A percentile compares a stretch with the other conserved stretches of the same genome.
Evolutionary conservation across 2,888 invertebrate genomes (phyloP).

Genomic region (Nymphalis c-album): DNA sequence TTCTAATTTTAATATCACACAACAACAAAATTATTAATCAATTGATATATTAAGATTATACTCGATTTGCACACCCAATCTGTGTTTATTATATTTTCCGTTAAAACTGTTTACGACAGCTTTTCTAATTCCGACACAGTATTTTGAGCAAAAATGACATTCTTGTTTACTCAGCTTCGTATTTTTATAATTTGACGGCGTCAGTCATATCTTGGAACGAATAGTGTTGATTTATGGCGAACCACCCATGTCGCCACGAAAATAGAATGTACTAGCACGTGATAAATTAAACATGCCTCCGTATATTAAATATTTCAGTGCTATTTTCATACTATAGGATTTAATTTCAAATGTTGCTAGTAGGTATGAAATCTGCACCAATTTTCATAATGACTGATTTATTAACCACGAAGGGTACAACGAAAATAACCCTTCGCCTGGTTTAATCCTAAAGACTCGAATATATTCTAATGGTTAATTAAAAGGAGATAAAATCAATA

Average conservation of each 20-base stretch:
- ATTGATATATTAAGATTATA: not conserved
- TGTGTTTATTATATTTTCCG: not conserved
- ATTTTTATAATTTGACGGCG: slow-evolving; percentile 58
- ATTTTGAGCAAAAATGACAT: slow-evolving; percentile 2
- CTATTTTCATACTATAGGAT: not conserved
- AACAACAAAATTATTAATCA: slow-evolving; percentile 1
- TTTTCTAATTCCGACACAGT: slow-evolving; percentile 2
- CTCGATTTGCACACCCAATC: not conserved
- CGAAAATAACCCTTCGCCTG: too few relatives aligned
- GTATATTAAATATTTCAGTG: slow-evolving; percentile 6
- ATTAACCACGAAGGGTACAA: too few relatives aligned
- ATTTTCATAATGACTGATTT: too few relatives aligned
- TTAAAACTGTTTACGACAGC: slow-evolving; percentile 6
- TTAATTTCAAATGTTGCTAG: not conserved
- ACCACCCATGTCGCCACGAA: slow-evolving; percentile 69
- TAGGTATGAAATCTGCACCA: too few relatives aligned
- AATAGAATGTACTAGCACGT: slow-evolving; percentile 54
- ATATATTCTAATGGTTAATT: too few relatives aligned
- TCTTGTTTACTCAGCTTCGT: slow-evolving; percentile 33
- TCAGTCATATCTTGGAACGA: slow-evolving; percentile 67
- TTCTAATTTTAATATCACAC: not conserved
- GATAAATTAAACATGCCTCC: slow-evolving; percentile 10
- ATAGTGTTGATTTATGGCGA: slow-evolving; percentile 60
- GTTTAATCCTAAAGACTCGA: too few relatives aligned
- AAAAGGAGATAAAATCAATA: not conserved